Base-by-base conservation (phyloP, 2,797 vertebrate genomes). In the Telmatherina bonti region DNA sequence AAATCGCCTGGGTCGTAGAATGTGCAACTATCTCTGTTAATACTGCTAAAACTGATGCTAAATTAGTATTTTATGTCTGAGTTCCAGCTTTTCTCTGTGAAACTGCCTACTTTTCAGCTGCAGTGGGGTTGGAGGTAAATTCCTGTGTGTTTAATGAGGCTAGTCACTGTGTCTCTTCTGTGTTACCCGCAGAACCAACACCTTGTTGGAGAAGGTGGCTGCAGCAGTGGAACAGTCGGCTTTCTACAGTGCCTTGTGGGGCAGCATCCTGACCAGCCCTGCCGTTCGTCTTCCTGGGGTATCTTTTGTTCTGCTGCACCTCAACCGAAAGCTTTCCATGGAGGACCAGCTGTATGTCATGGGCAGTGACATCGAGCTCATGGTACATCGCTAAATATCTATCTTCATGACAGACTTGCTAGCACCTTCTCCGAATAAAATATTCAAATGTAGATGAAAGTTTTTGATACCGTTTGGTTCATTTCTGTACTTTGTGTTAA, bases 271-370 rank as follows among this genome's bases (percentile, higher is more conserved):
- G 62, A 99, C 97, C 76, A 99, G 98, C 88, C 97, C 98, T 2
- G 94, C 98, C 0, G 97, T 99, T 76, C 96, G 98, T 55, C 87
- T 99, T 81, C 97, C 98, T 1, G 98, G 97, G 59, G 96, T 99
- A 84, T 95, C 97, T 8, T 99, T 97, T 0, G 97, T 99, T 70
- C 96, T 99, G 49, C 94, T 97, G 83, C 98, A 99, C 87, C 92
- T 99, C 80, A 99, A 99, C 82, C 96, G 97, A 76, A 99, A 98
- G 81, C 96, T 99, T 67, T 97, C 97, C 45, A 99, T 99, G 98
- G 98, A 99, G 90, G 98, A 99, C 86, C 98, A 99, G 69, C 97
- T 99, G 57, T 99, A 98, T 71, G 94, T 99, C 85, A 99, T 99
- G 67, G 98, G 98, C 91, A 99, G 95, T 76, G 98, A 99, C 91